A percentile compares a stretch with the other conserved stretches of the same genome.
Conservation (phyloP, 2,888 invertebrate genomes). For the Papilio protenor region DNA sequence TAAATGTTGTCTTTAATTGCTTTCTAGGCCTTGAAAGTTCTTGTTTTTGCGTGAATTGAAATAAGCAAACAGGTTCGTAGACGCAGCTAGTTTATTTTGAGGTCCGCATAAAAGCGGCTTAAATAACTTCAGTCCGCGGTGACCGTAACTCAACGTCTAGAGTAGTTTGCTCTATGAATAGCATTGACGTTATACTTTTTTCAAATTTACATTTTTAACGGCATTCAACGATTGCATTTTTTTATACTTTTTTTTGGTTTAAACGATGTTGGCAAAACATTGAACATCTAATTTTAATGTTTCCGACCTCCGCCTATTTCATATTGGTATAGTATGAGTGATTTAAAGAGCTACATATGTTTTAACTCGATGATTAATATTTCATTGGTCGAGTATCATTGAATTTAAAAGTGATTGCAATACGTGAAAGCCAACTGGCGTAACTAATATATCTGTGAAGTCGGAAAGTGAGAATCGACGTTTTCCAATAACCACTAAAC, state of each 20-base stretch:
- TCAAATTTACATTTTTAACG: constrained; percentile 8
- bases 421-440: constrained; percentile 40
- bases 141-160: not conserved
- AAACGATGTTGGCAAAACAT: not conserved
- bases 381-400: constrained; percentile 18
- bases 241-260: not conserved
- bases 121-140: constrained; percentile 24
- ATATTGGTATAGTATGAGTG: not conserved
- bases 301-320: not conserved
- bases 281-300: not conserved
- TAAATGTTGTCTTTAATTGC: constrained; percentile 11
- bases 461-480: constrained; percentile 40
- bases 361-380: not conserved
- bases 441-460: constrained; percentile 39
- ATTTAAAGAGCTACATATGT: constrained; percentile 1
- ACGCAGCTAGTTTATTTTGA: constrained; percentile 6
- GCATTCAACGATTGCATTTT: not conserved
- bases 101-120: constrained; percentile 23
- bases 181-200: not conserved
- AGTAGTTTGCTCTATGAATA: constrained; percentile 33
- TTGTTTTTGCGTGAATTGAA: constrained; percentile 1
- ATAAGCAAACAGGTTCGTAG: constrained; percentile 29
- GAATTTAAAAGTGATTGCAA: constrained; percentile 24
- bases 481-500: constrained; percentile 37
- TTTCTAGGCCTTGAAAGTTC: constrained; percentile 26